These are phyloP conservation scores for Ia io DNA, from an alignment of 2,113 vertebrate species.

Conservation along the genomic window DNA sequence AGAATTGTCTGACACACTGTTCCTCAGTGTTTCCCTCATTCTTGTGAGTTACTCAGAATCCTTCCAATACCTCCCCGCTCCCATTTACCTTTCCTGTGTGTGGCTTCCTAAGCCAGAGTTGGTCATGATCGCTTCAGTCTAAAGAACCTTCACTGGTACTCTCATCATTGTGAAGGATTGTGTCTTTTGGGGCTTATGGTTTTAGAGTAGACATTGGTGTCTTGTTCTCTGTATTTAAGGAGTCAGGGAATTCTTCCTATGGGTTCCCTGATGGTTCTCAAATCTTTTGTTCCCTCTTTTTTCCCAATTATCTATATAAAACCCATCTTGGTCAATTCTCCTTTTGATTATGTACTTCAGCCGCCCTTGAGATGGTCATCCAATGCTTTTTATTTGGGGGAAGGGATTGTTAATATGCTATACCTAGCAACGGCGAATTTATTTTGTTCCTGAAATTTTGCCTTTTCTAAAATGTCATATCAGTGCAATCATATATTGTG, in stretches of 20 bases:
- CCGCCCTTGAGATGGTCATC: not conserved
- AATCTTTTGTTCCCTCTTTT: not conserved
- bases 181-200: not conserved
- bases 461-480: not conserved
- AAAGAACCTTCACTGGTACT: not conserved
- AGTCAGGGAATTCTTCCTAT: not conserved
- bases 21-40: not conserved
- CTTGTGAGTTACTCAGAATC: not conserved
- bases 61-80: not conserved
- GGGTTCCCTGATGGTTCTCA: not conserved
- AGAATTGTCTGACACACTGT: not conserved
- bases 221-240: not conserved
- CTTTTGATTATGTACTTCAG: not conserved
- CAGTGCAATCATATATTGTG: no score
- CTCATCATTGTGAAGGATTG: not conserved
- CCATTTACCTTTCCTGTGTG: not conserved
- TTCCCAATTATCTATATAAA: not conserved
- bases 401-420: not conserved
- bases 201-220: not conserved
- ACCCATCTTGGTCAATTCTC: not conserved
- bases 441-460: constrained; percentile 8
- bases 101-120: not conserved
- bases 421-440: not conserved
- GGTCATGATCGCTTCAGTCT: not conserved
- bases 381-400: not conserved